These are phyloP conservation scores for Drepanosiphum platanoidis DNA, from an alignment of 2,888 invertebrate species.

Conservation along the genomic window DNA sequence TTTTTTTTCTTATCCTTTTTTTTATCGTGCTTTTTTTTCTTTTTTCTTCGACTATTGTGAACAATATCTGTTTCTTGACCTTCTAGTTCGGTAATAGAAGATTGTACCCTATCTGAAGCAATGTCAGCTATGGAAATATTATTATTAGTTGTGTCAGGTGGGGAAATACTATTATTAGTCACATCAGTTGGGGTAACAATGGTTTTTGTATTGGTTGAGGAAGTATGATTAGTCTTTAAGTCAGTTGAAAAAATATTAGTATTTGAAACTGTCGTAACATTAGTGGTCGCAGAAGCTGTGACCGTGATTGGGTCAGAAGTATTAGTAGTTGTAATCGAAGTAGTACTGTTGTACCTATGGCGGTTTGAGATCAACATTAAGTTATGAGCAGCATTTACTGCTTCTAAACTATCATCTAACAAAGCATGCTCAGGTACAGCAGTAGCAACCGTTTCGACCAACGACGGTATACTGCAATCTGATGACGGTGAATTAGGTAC, in stretches of 20 bases:
- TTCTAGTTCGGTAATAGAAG: constrained; percentile 24
- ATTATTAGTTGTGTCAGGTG: background rate
- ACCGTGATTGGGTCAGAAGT: constrained; percentile 9
- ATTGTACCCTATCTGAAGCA: background rate
- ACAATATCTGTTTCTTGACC: constrained; percentile 40
- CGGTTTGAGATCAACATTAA: constrained; percentile 60
- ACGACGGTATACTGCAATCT: constrained; percentile 52
- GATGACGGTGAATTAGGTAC: constrained; percentile 53
- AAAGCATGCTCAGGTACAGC: constrained; percentile 59
- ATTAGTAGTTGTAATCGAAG: constrained; percentile 20
- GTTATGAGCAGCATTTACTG: constrained; percentile 58
- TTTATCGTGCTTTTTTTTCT: constrained; percentile 57
- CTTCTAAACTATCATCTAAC: constrained; percentile 60
- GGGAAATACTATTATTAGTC: background rate
- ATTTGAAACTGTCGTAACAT: background rate
- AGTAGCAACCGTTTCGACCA: constrained; percentile 53
- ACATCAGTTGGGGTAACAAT: background rate
- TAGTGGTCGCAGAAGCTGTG: background rate
- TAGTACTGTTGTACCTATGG: constrained; percentile 57
- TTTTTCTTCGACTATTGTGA: constrained; percentile 51
- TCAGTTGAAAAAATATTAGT: background rate
- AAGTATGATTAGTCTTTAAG: background rate
- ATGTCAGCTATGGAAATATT: background rate
- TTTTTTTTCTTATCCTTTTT: constrained; percentile 60
- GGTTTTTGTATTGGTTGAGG: background rate